Conservation (phyloP, 53 echinoderm and acorn worm genomes). For the Paracentrotus lividus region DNA sequence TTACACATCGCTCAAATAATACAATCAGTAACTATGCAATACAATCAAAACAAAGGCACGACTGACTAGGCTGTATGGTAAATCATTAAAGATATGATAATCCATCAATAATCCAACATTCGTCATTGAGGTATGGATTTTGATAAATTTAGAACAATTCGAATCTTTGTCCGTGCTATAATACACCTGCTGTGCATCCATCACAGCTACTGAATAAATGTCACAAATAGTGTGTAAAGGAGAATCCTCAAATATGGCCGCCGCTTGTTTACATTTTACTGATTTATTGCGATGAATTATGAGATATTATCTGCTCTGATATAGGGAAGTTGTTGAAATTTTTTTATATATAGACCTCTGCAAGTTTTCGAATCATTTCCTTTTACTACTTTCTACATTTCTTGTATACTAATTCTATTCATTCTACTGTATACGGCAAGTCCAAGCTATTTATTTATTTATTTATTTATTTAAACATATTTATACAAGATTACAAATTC, state of each 20-base stretch:
- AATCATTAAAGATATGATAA: background rate
- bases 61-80: background rate
- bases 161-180: background rate
- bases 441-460: too few species aligned
- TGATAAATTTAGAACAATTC: slow-evolving; percentile 3
- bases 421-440: too few species aligned
- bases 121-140: background rate
- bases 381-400: too few species aligned
- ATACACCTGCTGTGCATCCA: background rate
- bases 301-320: too few species aligned
- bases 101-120: background rate
- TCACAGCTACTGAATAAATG: background rate
- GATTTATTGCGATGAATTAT: too few species aligned
- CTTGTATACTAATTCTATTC: too few species aligned
- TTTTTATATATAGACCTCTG: too few species aligned
- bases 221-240: background rate
- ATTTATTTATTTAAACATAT: too few species aligned
- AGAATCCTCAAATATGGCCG: background rate
- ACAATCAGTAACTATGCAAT: background rate
- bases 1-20: background rate
- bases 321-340: too few species aligned
- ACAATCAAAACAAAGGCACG: background rate
- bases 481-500: too few species aligned
- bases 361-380: too few species aligned
- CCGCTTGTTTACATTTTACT: too few species aligned